Conservation (phyloP, 2,113 vertebrate species). For the Rhinichthys klamathensis region DNA sequence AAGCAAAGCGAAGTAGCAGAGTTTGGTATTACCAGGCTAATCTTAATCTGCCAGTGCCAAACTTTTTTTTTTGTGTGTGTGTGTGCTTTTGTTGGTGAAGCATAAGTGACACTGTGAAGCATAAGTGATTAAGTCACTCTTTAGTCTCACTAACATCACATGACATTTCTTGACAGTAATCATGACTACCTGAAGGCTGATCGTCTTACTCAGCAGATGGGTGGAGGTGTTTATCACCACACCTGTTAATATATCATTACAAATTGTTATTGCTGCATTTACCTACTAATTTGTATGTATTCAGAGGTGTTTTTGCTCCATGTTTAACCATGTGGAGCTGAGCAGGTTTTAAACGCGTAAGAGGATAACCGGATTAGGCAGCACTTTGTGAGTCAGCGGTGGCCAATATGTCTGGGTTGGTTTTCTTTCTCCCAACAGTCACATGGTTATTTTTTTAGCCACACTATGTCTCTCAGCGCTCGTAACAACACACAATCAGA, state of each 20-base stretch:
- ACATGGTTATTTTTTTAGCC: not conserved
- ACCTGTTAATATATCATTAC: not conserved
- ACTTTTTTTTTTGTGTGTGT: not conserved
- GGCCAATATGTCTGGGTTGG: conserved; percentile 19
- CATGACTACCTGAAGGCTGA: not conserved
- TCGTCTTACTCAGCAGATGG: not conserved
- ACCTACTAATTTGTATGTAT: not conserved
- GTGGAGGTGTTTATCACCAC: not conserved
- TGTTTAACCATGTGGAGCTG: conserved; percentile 7
- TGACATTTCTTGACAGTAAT: not conserved
- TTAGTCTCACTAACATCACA: not conserved
- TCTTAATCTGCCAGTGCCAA: not conserved
- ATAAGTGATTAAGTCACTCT: not conserved
- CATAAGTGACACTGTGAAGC: not conserved
- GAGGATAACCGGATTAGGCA: conserved; percentile 32
- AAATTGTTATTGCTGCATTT: not conserved
- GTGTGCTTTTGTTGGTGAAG: not conserved
- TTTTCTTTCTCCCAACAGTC: conserved; percentile 13
- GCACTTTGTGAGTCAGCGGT: conserved; percentile 31
- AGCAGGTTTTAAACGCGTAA: conserved; percentile 23
- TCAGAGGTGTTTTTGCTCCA: conserved; percentile 8
- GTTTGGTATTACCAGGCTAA: no score
- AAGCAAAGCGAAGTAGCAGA: no score
- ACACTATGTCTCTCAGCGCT: not conserved
- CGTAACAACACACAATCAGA: not conserved